Percentiles rank a stretch among this genome's conserved stretches.
Conservation (phyloP, 2,797 vertebrate genomes). For the Takifugu rubripes region DNA sequence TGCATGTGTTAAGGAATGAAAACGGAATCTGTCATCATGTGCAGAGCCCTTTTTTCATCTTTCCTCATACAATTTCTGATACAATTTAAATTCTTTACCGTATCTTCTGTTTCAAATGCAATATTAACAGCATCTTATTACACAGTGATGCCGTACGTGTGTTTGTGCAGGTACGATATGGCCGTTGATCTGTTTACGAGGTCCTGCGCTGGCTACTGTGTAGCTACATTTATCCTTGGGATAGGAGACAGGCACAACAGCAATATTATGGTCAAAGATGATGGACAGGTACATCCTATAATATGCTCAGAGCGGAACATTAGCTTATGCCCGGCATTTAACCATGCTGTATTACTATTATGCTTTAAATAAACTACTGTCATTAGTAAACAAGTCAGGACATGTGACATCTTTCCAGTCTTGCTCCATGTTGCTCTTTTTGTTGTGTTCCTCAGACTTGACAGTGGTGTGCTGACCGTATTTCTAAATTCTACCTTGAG, state of each 20-base stretch:
- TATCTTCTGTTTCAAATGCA: background rate
- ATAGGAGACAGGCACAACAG: constrained; percentile 86
- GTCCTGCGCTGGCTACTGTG: constrained; percentile 84
- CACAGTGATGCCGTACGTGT: background rate
- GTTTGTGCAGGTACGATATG: constrained; percentile 73
- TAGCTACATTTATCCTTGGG: constrained; percentile 84
- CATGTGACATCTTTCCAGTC: no score
- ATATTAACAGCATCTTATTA: background rate
- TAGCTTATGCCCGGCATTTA: no score
- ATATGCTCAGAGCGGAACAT: no score
- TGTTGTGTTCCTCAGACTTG: no score
- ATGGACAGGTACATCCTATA: constrained; percentile 75
- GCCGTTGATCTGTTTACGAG: constrained; percentile 83
- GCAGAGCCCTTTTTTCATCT: background rate
- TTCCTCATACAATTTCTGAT: background rate
- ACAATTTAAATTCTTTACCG: background rate
- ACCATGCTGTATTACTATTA: no score
- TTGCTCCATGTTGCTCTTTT: no score
- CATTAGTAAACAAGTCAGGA: no score
- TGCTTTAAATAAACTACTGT: no score
- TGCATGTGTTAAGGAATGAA: background rate
- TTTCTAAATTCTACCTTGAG: no score
- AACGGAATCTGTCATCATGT: no score
- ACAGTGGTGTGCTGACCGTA: no score
- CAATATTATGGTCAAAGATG: constrained; percentile 87